Conservation (phyloP, 2,888 invertebrate species). For the Sarcophaga caerulescens region DNA sequence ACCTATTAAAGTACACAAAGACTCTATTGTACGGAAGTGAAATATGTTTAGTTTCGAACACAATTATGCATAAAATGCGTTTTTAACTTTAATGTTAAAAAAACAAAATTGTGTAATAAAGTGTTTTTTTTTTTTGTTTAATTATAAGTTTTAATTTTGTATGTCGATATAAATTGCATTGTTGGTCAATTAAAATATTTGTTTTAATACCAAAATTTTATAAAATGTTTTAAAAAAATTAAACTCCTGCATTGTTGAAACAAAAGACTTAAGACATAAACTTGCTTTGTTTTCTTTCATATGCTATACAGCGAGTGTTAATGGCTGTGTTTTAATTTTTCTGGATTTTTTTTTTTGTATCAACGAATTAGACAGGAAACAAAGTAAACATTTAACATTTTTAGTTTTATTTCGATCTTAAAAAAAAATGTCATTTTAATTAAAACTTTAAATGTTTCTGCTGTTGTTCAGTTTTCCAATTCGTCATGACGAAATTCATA, state of each 20-base stretch:
- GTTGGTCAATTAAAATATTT: too few relatives aligned
- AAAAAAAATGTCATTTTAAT: slow-evolving; percentile 39
- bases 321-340: background rate
- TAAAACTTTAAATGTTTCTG: slow-evolving; percentile 39
- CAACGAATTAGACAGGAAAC: slow-evolving; percentile 2
- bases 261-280: slow-evolving; percentile 60
- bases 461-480: slow-evolving; percentile 29
- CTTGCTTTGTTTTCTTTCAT: slow-evolving; percentile 32
- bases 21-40: too few relatives aligned
- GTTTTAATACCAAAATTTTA: background rate
- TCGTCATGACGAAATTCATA: slow-evolving; percentile 34
- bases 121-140: too few relatives aligned
- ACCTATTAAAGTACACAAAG: too few relatives aligned
- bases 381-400: background rate
- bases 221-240: background rate
- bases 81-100: too few relatives aligned
- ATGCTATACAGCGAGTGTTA: background rate
- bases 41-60: too few relatives aligned
- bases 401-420: slow-evolving; percentile 1
- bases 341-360: background rate
- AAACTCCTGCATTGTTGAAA: background rate
- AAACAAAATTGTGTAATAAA: too few relatives aligned
- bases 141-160: too few relatives aligned
- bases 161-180: too few relatives aligned
- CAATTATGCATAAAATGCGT: too few relatives aligned